A percentile compares a stretch with the other conserved stretches of the same genome.
These are phyloP conservation scores for Amphilophus citrinellus DNA, from an alignment of 2,113 vertebrate genomes.

Conservation along the genomic window DNA sequence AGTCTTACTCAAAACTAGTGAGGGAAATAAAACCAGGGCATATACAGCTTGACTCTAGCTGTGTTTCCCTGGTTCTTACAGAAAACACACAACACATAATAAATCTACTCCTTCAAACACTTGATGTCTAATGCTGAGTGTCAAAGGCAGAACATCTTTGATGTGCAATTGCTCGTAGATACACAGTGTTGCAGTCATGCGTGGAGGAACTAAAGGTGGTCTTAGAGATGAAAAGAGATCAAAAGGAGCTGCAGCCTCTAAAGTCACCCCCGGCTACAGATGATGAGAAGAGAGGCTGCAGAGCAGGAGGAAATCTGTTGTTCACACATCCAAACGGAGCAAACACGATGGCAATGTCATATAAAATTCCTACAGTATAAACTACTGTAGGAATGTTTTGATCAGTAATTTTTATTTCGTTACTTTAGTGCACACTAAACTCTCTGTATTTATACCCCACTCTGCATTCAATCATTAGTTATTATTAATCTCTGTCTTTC, in stretches of 20 bases:
- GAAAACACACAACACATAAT: background rate
- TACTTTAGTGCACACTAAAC: background rate
- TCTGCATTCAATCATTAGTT: no score
- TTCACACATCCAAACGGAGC: background rate
- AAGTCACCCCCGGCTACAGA: conserved; percentile 3
- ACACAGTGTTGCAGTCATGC: background rate
- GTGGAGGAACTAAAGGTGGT: conserved; percentile 20
- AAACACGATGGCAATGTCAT: background rate
- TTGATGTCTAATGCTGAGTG: background rate
- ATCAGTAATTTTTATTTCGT: background rate
- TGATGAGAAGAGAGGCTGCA: conserved; percentile 24
- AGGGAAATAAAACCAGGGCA: background rate
- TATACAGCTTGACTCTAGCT: background rate
- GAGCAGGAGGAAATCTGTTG: background rate
- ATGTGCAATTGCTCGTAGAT: conserved; percentile 39
- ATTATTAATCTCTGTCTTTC: no score
- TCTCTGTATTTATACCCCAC: no score
- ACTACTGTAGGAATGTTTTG: background rate
- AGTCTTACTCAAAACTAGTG: background rate
- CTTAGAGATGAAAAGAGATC: conserved; percentile 46
- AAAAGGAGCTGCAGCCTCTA: conserved; percentile 24
- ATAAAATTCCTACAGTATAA: background rate
- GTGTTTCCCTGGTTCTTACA: background rate
- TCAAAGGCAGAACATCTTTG: conserved; percentile 22
- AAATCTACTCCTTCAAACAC: conserved; percentile 14